Conservation (phyloP, 2,113 vertebrate genomes). For the Monarcha castaneiventris region DNA sequence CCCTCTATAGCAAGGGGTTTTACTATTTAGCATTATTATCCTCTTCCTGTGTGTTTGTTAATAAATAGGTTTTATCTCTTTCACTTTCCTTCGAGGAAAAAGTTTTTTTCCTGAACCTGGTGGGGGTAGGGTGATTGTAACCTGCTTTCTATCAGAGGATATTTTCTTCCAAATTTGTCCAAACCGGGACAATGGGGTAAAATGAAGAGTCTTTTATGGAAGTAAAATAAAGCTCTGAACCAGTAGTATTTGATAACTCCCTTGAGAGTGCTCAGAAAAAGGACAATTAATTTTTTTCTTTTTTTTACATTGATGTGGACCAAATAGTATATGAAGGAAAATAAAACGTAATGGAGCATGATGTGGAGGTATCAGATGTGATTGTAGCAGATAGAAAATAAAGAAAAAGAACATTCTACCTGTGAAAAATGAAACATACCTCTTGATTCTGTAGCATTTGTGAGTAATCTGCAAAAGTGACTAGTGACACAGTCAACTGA, state of each 20-base stretch:
- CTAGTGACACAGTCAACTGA: neutral
- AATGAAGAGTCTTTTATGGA: neutral
- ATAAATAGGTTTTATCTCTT: too few relatives aligned
- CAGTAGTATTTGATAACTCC: neutral
- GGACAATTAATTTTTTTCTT: neutral
- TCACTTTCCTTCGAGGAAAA: too few relatives aligned
- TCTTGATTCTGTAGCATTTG: neutral
- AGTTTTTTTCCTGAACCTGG: too few relatives aligned
- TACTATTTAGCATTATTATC: too few relatives aligned
- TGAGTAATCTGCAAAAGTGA: neutral
- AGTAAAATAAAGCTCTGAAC: neutral
- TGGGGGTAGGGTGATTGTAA: too few relatives aligned
- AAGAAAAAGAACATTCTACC: neutral
- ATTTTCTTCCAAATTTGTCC: too few relatives aligned
- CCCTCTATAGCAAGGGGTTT: too few relatives aligned
- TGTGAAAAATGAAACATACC: neutral
- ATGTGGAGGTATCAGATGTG: neutral
- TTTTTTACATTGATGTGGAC: neutral
- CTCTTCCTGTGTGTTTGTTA: too few relatives aligned
- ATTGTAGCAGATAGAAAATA: neutral
- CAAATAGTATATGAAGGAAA: neutral
- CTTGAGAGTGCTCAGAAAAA: neutral
- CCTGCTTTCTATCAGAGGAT: too few relatives aligned
- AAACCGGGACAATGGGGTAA: neutral
- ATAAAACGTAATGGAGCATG: neutral